Evolutionary conservation across 1,140 invertebrate genomes (phyloP).

Genomic region (Laupala kohalensis): DNA sequence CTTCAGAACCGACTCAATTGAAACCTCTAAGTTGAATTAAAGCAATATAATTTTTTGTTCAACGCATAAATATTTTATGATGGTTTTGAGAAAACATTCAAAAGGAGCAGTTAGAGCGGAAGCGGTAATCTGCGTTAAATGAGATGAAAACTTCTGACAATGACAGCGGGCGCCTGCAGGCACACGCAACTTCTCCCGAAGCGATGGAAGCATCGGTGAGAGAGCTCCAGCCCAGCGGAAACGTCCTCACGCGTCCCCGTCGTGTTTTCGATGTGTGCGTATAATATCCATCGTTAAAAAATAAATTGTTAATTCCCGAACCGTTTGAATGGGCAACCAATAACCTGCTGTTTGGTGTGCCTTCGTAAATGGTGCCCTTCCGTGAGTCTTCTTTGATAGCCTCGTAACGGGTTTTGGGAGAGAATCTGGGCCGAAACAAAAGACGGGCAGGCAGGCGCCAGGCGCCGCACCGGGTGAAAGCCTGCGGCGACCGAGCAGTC

Average conservation of each 20-base stretch:
- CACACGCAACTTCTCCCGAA: not conserved
- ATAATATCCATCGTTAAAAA: not conserved
- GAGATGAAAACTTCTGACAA: not conserved
- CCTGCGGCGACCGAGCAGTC: not conserved
- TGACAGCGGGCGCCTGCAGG: not conserved
- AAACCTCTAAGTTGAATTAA: not conserved
- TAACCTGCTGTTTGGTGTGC: not conserved
- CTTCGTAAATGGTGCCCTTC: not conserved
- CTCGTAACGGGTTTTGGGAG: not conserved
- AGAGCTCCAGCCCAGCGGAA: no score
- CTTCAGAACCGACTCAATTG: no score
- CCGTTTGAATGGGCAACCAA: not conserved
- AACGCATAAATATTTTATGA: not conserved
- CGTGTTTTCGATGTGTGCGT: not conserved
- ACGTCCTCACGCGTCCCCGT: no score
- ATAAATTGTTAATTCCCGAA: not conserved
- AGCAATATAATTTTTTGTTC: not conserved
- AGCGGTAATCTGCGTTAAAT: not conserved
- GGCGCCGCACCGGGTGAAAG: not conserved
- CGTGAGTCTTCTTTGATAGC: not conserved
- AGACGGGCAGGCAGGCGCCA: no score
- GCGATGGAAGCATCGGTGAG: not conserved
- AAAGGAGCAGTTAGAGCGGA: not conserved
- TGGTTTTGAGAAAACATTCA: not conserved
- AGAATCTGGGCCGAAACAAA: not conserved